Evolutionary conservation across 1,140 invertebrate species (phyloP), one percentile per base, ranked within the genome.

Genomic region (Thaumetopoea pityocampa): DNA sequence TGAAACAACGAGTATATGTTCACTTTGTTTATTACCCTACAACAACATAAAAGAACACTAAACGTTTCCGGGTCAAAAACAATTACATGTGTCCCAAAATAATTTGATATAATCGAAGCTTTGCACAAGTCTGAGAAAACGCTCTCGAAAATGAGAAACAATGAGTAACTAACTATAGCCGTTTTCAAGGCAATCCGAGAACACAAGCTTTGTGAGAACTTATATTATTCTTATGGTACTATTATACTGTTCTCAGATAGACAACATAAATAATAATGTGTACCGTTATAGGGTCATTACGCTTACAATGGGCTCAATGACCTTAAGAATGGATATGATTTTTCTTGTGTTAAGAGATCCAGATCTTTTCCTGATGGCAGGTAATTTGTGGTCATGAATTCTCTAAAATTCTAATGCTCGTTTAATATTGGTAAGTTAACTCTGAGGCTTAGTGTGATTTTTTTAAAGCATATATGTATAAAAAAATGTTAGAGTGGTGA

Each of bases 201-300:
- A 62, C 72, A 73, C 65, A 69, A 76, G 73, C 53, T 81, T 69
- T 76, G 64, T 27, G 70, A 63, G 67, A 76, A 79, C 74, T 79
- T 82, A 79, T 82, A 69, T 80, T 66, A 65, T 78, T 79, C 70
- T 79, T 79, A 82, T 82, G 65, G 67, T 66, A 68, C 67, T 82
- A 79, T 82, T 79, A 82, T 76, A 66, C 73, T 63, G 66, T 73
- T 76, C 68, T 65, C 74, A 73, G 66, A 70, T 69, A 82, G 72
- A 82, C 74, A 82, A 79, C 68, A 82, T 79, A 82, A 79, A 82
- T 82, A 82, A 82, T 79, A 82, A 79, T 74, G 72, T 63, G 59
- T 64, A 36, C 66, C 61, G 71, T 82, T 79, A 79, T 77, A 77
- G 67, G 64, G 66, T 76, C 78, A 76, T 82, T 79, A 79, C 67